These are phyloP conservation scores for Colistium nudipinnis DNA, from an alignment of 2,113 vertebrate genomes.

Conservation along the genomic window DNA sequence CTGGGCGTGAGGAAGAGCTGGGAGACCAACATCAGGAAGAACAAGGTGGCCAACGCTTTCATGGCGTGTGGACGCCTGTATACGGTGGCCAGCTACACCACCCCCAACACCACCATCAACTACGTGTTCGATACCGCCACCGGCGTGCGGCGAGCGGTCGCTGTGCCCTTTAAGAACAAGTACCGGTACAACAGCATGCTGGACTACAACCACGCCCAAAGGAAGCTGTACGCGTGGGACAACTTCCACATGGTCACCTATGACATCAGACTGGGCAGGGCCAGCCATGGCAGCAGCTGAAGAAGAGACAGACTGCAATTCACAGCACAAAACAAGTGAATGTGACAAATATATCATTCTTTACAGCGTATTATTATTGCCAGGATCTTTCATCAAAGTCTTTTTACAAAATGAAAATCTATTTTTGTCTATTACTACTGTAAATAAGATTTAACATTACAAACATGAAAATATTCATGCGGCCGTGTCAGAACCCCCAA, in stretches of 20 bases:
- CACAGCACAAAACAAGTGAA: slow-evolving; percentile 24
- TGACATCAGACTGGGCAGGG: slow-evolving; percentile 80
- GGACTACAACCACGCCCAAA: slow-evolving; percentile 90
- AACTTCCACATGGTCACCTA: slow-evolving; percentile 94
- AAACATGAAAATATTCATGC: slow-evolving; percentile 5
- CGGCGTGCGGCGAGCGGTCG: slow-evolving; percentile 69
- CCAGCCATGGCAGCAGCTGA: slow-evolving; percentile 46
- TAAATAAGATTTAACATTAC: slow-evolving; percentile 44
- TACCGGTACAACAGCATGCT: slow-evolving; percentile 94
- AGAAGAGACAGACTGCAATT: neutral
- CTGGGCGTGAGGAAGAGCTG: slow-evolving; percentile 86
- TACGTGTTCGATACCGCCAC: slow-evolving; percentile 85
- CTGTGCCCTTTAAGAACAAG: slow-evolving; percentile 87
- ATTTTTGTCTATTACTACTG: slow-evolving; percentile 33
- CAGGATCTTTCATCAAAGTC: neutral
- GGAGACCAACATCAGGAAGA: slow-evolving; percentile 91
- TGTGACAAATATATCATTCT: slow-evolving; percentile 1
- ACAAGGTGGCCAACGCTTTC: slow-evolving; percentile 90
- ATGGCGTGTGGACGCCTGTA: slow-evolving; percentile 91
- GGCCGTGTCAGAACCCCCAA: neutral
- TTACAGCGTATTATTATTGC: neutral
- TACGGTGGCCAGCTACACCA: slow-evolving; percentile 89
- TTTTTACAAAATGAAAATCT: slow-evolving; percentile 22
- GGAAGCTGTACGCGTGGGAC: slow-evolving; percentile 92
- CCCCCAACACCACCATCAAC: slow-evolving; percentile 84